phyloP scores from a whole-genome alignment of 1,140 invertebrate genomes.

The Heliothis subflexa region DNA sequence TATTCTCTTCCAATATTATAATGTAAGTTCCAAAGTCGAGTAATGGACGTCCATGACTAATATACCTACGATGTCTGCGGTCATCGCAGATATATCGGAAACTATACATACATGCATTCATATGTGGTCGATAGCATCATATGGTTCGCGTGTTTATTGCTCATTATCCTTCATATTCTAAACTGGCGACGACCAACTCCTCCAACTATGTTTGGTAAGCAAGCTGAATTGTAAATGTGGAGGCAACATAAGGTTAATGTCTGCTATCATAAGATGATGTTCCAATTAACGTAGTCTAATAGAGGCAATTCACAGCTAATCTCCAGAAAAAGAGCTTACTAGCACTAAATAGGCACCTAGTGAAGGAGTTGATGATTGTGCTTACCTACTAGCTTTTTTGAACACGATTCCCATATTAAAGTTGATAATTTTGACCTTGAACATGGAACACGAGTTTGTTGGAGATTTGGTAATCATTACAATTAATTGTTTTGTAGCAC shows the following conservation, averaged over 20 bases:
- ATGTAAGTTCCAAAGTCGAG: conserved; percentile 26
- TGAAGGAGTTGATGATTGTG: too few relatives aligned
- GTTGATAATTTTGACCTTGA: conserved; percentile 16
- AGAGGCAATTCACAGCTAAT: too few relatives aligned
- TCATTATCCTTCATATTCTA: conserved; percentile 33
- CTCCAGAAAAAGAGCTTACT: too few relatives aligned
- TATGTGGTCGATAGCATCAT: not conserved
- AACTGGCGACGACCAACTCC: conserved; percentile 11
- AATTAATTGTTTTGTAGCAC: conserved; percentile 13
- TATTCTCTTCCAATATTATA: not conserved
- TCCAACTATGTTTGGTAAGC: not conserved
- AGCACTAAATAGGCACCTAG: too few relatives aligned
- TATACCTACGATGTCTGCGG: conserved; percentile 30
- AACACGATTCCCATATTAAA: not conserved
- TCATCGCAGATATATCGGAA: conserved; percentile 26
- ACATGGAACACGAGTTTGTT: conserved; percentile 8
- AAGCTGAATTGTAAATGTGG: too few relatives aligned
- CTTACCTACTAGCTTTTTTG: not conserved
- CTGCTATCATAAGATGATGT: too few relatives aligned
- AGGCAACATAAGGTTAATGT: too few relatives aligned
- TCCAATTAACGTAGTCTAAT: too few relatives aligned
- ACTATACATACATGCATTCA: conserved; percentile 3
- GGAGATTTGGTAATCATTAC: conserved; percentile 22
- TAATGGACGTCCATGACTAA: conserved; percentile 36
- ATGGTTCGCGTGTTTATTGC: conserved; percentile 33